A percentile compares a stretch with the other conserved stretches of the same genome.
phyloP scores from a whole-genome alignment of 2,797 vertebrate genomes.

The Hyperoplus lanceolatus region DNA sequence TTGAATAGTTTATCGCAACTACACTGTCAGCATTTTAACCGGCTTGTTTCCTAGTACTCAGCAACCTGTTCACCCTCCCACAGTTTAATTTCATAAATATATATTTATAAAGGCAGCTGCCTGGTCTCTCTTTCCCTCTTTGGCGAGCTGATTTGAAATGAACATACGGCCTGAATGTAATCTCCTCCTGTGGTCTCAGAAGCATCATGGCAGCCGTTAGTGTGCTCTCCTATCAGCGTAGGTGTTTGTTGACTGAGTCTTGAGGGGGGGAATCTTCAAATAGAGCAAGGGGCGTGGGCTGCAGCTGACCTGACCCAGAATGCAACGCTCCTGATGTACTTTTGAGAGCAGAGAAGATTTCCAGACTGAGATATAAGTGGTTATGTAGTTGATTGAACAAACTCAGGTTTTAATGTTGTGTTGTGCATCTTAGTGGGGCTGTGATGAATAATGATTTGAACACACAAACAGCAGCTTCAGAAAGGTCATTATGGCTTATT shows the following conservation, averaged over 20 bases:
- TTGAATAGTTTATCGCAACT: neutral
- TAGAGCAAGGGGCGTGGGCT: conserved; percentile 36
- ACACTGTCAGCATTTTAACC: conserved; percentile 10
- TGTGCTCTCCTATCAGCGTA: conserved; percentile 24
- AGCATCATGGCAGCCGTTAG: neutral
- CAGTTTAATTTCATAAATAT: neutral
- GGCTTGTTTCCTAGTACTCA: conserved; percentile 3
- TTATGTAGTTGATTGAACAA: neutral
- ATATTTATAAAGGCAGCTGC: neutral
- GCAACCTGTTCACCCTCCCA: conserved; percentile 4
- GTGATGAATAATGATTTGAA: neutral
- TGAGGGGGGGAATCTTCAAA: conserved; percentile 36
- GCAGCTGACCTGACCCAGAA: conserved; percentile 42
- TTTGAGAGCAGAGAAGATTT: conserved; percentile 19
- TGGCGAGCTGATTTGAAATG: conserved; percentile 19
- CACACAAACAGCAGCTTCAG: no score
- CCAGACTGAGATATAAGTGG: neutral
- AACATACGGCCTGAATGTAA: conserved; percentile 29
- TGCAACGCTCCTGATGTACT: conserved; percentile 41
- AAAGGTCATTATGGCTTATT: no score
- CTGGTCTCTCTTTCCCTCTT: conserved; percentile 6
- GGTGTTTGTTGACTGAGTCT: conserved; percentile 65
- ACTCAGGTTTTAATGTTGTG: neutral
- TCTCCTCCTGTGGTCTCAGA: conserved; percentile 27
- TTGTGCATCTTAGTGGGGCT: conserved; percentile 8